Conservation (phyloP, 2,113 vertebrate genomes). For the Alces alces region DNA sequence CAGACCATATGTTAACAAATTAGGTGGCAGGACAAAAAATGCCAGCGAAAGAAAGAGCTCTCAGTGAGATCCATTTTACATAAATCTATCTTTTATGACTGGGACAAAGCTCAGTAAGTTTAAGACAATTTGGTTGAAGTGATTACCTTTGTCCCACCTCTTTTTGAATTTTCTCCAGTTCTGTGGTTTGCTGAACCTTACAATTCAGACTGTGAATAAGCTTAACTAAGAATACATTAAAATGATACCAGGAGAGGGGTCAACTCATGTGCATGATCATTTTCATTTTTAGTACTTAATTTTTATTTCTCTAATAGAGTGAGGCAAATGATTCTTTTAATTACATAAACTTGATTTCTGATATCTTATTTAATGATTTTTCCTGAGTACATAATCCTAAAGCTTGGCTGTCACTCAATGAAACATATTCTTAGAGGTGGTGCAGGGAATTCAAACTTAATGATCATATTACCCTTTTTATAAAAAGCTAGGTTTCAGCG, state of each 20-base stretch:
- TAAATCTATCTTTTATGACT: not conserved
- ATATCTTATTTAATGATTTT: not conserved
- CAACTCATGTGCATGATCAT: rapidly evolving
- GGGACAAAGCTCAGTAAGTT: not conserved
- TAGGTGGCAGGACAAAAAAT: slow-evolving; percentile 3
- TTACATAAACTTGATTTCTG: not conserved
- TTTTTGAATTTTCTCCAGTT: not conserved
- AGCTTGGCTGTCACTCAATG: not conserved
- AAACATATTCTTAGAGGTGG: not conserved
- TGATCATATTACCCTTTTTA: not conserved
- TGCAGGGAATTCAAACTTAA: not conserved
- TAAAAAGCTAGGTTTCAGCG: not conserved
- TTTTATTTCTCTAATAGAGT: not conserved
- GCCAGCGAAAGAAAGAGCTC: not conserved
- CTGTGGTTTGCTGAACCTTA: not conserved
- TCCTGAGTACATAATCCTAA: not conserved
- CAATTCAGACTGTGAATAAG: not conserved
- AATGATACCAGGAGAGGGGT: not conserved
- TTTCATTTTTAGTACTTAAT: not conserved
- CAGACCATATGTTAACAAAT: slow-evolving; percentile 29
- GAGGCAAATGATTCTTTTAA: not conserved
- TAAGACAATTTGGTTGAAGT: not conserved
- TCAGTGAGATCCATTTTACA: not conserved
- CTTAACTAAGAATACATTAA: not conserved
- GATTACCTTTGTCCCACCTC: not conserved